These are phyloP conservation scores for Erynnis tages DNA, from an alignment of 2,888 invertebrate species.

Conservation along the genomic window DNA sequence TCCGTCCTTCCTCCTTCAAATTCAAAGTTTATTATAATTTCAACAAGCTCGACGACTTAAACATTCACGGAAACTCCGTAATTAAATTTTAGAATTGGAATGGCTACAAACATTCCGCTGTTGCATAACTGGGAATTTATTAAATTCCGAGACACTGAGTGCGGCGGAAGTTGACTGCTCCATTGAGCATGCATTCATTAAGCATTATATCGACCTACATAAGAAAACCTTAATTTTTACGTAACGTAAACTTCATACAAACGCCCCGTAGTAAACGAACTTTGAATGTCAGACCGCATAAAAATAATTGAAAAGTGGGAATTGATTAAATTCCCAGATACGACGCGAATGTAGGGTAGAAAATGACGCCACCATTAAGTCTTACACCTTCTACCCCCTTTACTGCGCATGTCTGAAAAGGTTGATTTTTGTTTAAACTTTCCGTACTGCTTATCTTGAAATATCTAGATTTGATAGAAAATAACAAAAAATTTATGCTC, in stretches of 20 bases:
- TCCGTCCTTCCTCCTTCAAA: background rate
- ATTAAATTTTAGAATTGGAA: slow-evolving; percentile 15
- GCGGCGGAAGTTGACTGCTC: slow-evolving; percentile 5
- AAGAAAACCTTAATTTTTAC: too few species aligned
- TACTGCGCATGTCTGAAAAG: slow-evolving; percentile 18
- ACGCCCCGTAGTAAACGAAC: too few species aligned
- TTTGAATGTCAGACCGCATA: too few species aligned
- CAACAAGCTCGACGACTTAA: background rate
- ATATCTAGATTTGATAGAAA: background rate
- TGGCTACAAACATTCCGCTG: slow-evolving; percentile 10
- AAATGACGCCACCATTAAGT: slow-evolving; percentile 1
- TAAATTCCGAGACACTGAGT: slow-evolving; percentile 4
- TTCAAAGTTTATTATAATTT: slow-evolving; percentile 1
- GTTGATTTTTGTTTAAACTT: slow-evolving; percentile 15
- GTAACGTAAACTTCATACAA: too few species aligned
- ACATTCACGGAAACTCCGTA: slow-evolving; percentile 5
- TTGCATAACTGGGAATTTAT: slow-evolving; percentile 12
- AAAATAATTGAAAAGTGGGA: too few species aligned
- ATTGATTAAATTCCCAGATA: slow-evolving; percentile 2
- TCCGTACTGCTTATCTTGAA: background rate
- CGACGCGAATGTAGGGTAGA: background rate
- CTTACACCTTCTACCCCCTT: background rate
- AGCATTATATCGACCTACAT: background rate
- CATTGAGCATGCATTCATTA: slow-evolving; percentile 9
- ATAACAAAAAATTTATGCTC: background rate